phyloP scores from a whole-genome alignment of 23 tunicate genomes.

The Aplidium turbinatum region DNA sequence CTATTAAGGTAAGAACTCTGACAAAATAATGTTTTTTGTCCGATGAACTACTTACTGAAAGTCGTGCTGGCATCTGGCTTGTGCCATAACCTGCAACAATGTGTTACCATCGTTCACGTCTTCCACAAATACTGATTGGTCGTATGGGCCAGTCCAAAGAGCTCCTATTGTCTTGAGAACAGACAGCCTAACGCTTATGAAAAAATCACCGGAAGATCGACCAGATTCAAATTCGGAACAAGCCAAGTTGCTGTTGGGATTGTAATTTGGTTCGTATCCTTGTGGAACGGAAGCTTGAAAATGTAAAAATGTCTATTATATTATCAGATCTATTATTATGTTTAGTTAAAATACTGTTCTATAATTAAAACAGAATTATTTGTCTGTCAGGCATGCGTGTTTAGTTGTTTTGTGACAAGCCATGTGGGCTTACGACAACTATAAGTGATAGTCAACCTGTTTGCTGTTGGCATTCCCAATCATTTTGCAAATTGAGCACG shows the following conservation, averaged over 20 bases:
- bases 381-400: too few relatives aligned
- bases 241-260: not conserved
- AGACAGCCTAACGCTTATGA: not conserved
- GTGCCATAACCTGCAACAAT: not conserved
- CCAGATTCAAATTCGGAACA: not conserved
- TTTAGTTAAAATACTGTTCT: too few relatives aligned
- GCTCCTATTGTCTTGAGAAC: not conserved
- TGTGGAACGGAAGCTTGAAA: not conserved
- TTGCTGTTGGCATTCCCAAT: not conserved
- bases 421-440: too few relatives aligned
- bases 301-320: too few relatives aligned
- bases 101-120: not conserved
- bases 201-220: not conserved
- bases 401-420: too few relatives aligned
- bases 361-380: too few relatives aligned
- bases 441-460: too few relatives aligned
- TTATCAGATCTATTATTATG: too few relatives aligned
- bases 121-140: not conserved
- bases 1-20: too few relatives aligned
- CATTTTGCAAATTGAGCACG: not conserved
- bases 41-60: conserved; percentile 25
- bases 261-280: not conserved
- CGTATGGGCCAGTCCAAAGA: not conserved
- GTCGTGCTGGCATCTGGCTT: conserved; percentile 3
- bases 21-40: too few relatives aligned